A percentile compares a stretch with the other conserved stretches of the same genome.
phyloP scores from a whole-genome alignment of 2,888 invertebrate species.

The Eupithecia subfuscata region DNA sequence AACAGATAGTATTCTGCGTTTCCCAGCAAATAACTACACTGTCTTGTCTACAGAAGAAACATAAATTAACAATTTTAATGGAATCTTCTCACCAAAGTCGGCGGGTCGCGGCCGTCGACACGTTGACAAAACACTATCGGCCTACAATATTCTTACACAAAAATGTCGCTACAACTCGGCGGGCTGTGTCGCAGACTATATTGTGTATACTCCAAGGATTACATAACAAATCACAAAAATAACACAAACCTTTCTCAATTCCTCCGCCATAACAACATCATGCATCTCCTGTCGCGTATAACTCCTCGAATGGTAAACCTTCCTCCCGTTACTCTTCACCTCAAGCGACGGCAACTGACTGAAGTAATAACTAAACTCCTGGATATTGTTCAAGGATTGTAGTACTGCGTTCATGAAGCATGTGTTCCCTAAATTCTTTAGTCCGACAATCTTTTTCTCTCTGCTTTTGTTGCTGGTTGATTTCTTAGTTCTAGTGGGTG shows the following conservation, averaged over 20 bases:
- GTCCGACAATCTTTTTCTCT: slow-evolving; percentile 87
- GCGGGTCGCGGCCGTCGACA: neutral
- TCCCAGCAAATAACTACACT: neutral
- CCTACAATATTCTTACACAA: neutral
- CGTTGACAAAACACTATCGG: neutral
- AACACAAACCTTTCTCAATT: slow-evolving; percentile 86
- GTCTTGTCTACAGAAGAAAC: neutral
- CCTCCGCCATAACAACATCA: slow-evolving; percentile 91
- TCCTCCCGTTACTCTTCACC: slow-evolving; percentile 83
- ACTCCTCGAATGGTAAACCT: slow-evolving; percentile 85
- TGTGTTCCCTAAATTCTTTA: slow-evolving; percentile 92
- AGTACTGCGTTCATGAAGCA: slow-evolving; percentile 95
- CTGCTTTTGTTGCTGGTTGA: slow-evolving; percentile 76
- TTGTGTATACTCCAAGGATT: neutral
- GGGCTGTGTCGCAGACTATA: neutral
- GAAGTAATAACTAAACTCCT: slow-evolving; percentile 92
- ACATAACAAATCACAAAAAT: neutral
- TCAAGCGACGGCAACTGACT: slow-evolving; percentile 90
- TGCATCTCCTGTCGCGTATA: slow-evolving; percentile 86
- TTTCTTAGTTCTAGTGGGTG: slow-evolving; percentile 65
- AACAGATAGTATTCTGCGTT: neutral
- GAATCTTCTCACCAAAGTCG: neutral
- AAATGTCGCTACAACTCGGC: neutral
- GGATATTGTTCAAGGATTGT: slow-evolving; percentile 93
- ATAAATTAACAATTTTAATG: neutral